phyloP scores from a whole-genome alignment of 2,113 vertebrate genomes.

The Cariama cristata region DNA sequence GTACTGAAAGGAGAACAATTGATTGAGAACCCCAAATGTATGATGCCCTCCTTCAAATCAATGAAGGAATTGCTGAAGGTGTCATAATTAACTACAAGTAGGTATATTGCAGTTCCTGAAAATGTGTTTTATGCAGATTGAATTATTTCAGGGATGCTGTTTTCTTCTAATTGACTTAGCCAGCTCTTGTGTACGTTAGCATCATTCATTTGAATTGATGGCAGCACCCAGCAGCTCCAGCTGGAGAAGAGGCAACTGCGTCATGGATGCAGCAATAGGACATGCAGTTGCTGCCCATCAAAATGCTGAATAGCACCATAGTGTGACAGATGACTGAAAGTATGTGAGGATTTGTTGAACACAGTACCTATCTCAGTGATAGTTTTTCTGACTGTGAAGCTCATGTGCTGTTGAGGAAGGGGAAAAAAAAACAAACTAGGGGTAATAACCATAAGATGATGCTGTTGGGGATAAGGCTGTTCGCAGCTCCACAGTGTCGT shows the following conservation, averaged over 20 bases:
- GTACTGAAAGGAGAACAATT: neutral
- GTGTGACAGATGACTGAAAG: neutral
- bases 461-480: too few relatives aligned
- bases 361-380: neutral
- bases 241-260: neutral
- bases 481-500: neutral
- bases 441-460: neutral
- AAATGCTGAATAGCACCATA: accelerated
- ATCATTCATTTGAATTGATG: neutral
- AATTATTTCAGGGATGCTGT: neutral
- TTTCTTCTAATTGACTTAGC: neutral
- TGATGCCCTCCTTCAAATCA: neutral
- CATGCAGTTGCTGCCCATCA: neutral
- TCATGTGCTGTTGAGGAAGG: neutral
- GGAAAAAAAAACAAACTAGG: too few relatives aligned
- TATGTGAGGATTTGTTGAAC: neutral
- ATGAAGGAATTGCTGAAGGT: constrained; percentile 3
- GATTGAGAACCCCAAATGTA: neutral
- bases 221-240: neutral
- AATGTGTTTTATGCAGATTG: neutral
- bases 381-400: neutral
- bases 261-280: neutral
- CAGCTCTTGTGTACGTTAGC: neutral
- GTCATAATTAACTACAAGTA: neutral
- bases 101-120: neutral